These are phyloP conservation scores for Sinhomidia bicolor DNA, from an alignment of 2,888 invertebrate genomes.

Conservation along the genomic window DNA sequence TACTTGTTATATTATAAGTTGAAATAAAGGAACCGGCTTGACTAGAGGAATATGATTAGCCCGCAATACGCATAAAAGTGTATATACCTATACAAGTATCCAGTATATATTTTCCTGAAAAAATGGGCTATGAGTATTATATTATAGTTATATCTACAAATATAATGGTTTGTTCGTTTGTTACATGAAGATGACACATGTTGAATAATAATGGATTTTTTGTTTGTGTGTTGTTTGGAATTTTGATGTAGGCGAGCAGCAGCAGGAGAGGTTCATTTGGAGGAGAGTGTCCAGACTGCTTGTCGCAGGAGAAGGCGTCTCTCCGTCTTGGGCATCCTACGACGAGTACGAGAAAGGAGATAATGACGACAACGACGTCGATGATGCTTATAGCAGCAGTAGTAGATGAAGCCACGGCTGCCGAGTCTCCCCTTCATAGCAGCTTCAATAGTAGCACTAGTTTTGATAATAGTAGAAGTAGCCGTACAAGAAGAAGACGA, in stretches of 20 bases:
- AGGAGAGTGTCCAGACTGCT: conserved; percentile 79
- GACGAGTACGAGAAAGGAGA: conserved; percentile 26
- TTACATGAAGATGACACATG: conserved; percentile 41
- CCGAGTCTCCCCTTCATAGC: conserved; percentile 50
- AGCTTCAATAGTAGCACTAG: conserved; percentile 47
- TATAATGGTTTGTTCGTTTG: background rate
- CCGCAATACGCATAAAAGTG: too few relatives aligned
- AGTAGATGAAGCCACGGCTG: conserved; percentile 35
- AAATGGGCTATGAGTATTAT: background rate
- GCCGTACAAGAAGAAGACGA: background rate
- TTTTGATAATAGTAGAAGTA: conserved; percentile 32
- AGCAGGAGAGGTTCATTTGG: conserved; percentile 72
- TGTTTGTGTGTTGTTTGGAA: conserved; percentile 30
- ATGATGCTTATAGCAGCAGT: conserved; percentile 28
- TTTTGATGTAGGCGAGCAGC: conserved; percentile 62
- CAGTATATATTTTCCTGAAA: background rate
- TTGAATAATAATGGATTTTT: conserved; percentile 67
- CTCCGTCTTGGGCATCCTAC: conserved; percentile 26
- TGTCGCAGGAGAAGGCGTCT: conserved; percentile 77
- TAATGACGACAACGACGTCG: conserved; percentile 8
- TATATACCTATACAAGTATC: background rate
- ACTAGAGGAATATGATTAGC: conserved; percentile 60
- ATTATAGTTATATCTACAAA: conserved; percentile 44
- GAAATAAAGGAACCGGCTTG: conserved; percentile 63
- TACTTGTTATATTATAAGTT: background rate